Evolutionary conservation across 1,140 invertebrate species (phyloP).

Genomic region (Ruditapes philippinarum): DNA sequence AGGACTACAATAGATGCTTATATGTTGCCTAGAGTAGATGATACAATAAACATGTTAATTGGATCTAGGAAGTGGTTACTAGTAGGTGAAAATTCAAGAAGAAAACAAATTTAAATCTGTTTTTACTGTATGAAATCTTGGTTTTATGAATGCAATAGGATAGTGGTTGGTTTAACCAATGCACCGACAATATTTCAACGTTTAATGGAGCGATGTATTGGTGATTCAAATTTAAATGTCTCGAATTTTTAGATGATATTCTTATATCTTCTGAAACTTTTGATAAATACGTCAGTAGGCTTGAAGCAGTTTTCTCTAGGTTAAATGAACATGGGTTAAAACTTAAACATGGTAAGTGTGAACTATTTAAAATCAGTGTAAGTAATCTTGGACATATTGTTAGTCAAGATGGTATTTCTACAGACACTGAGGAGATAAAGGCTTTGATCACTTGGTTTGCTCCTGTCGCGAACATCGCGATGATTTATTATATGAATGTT

Average conservation of each 20-base stretch:
- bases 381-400: neutral
- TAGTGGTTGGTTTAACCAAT: conserved; percentile 67
- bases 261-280: conserved; percentile 50
- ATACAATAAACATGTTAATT: neutral
- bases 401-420: neutral
- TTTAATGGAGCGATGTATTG: conserved; percentile 77
- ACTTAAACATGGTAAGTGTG: neutral
- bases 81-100: conserved; percentile 8
- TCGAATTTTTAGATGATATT: conserved; percentile 70
- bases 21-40: neutral
- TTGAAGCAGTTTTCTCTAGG: neutral
- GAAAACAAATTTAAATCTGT: conserved; percentile 49
- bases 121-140: conserved; percentile 39
- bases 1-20: neutral
- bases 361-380: neutral
- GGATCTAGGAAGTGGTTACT: neutral
- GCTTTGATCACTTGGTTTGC: neutral
- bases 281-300: conserved; percentile 1
- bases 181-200: conserved; percentile 71
- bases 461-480: too few relatives aligned
- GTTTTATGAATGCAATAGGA: conserved; percentile 51
- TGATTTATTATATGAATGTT: too few relatives aligned
- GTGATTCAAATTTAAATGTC: conserved; percentile 58
- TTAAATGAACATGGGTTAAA: neutral
- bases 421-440: neutral